Conservation (phyloP, 2,113 vertebrate species). For the Apteryx mantelli region DNA sequence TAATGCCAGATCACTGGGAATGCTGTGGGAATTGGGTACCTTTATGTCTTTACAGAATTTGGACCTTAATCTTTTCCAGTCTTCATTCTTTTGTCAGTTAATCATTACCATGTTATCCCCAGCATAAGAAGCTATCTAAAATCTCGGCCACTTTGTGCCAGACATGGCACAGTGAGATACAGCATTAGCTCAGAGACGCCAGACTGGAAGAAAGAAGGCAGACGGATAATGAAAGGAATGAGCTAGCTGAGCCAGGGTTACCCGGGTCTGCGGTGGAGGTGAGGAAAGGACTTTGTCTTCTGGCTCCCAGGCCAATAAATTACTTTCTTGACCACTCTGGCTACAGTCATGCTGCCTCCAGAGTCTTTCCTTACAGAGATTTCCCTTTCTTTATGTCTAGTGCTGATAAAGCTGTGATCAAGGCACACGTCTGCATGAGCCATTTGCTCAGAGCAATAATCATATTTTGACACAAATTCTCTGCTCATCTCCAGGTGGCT, state of each 20-base stretch:
- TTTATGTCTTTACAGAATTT: background rate
- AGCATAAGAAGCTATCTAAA: background rate
- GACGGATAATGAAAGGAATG: background rate
- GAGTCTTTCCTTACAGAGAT: background rate
- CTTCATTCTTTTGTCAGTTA: background rate
- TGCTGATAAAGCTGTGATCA: background rate
- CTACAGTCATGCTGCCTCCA: background rate
- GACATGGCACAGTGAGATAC: background rate
- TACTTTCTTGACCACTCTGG: background rate
- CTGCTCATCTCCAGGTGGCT: background rate
- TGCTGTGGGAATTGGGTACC: background rate
- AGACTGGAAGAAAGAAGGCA: background rate
- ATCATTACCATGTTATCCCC: background rate
- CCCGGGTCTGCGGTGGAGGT: background rate
- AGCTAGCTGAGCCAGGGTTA: background rate
- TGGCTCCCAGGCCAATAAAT: background rate
- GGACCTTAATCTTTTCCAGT: background rate
- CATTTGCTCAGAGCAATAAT: background rate
- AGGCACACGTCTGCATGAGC: background rate
- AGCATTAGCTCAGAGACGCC: background rate
- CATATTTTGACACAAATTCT: background rate
- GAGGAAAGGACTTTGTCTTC: background rate
- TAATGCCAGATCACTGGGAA: background rate
- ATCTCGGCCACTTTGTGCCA: background rate
- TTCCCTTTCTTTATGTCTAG: background rate